These are phyloP conservation scores for Hippopotamus amphibius DNA, from an alignment of 2,113 vertebrate genomes.

Conservation along the genomic window DNA sequence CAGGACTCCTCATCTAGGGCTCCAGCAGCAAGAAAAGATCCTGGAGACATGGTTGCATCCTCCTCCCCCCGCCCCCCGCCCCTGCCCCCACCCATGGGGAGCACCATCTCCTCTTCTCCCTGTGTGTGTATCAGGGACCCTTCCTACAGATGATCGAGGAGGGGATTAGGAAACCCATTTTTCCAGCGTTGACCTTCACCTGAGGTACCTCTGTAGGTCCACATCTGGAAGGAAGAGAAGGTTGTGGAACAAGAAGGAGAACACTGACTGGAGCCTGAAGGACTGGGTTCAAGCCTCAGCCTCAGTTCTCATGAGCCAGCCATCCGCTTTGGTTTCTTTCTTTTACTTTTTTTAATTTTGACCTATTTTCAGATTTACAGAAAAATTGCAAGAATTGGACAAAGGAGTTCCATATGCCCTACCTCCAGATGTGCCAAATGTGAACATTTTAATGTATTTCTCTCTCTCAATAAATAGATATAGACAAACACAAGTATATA, in stretches of 20 bases:
- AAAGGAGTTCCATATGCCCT: not conserved
- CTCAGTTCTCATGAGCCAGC: slow-evolving; percentile 18
- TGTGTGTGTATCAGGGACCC: not conserved
- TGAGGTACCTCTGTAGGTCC: not conserved
- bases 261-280: slow-evolving; percentile 33
- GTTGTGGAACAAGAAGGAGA: slow-evolving; percentile 50
- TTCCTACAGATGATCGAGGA: not conserved
- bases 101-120: not conserved
- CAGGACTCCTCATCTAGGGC: not conserved
- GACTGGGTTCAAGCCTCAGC: slow-evolving; percentile 63
- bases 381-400: not conserved
- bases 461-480: not conserved
- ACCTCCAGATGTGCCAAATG: not conserved
- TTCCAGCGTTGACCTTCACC: not conserved
- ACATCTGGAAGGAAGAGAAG: not conserved
- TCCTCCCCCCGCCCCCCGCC: no score
- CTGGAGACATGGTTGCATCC: not conserved
- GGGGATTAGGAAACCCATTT: not conserved
- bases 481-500: not conserved
- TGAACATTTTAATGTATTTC: slow-evolving; percentile 13
- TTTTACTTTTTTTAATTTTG: not conserved
- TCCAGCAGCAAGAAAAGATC: not conserved
- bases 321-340: not conserved
- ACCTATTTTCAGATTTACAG: not conserved
- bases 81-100: not conserved